Base-by-base conservation (phyloP, 2,797 vertebrate species). In the Sorex maritimensis region DNA sequence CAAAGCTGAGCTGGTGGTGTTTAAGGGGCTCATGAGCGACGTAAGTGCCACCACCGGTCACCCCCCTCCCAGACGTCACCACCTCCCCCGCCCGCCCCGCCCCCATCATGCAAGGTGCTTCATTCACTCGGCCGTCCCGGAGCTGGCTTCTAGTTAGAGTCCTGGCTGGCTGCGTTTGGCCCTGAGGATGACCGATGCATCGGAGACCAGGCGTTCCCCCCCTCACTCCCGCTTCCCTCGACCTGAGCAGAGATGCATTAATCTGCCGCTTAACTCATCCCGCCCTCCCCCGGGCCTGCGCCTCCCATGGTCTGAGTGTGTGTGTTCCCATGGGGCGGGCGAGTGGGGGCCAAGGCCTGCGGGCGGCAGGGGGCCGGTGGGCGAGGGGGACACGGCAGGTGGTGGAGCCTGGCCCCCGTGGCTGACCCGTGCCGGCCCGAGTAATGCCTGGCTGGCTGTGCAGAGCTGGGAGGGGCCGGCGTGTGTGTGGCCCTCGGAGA, bases 1-100 rank as follows among this genome's bases (percentile, higher is more conserved):
- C 95, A 99, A 99, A 97, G 98, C 99, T 0, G 99, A 99, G 90
- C 98, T 99, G 13, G 99, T 99, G 96, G 99, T 99, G 96, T 99
- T 99, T 98, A 99, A 99, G 98, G 99, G 99, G 96, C 98, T 99
- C 95, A 99, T 99, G 99, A 99, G 98, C 95, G 99, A 99, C 44
- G 99, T 99, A 98, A 99, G 99, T 99, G 97, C 96, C 5, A 93
- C 95, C 8, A 93, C 95, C 8, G 55, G 71, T 44, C 0, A 6
- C 73, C 4, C 58, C 58, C 75, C 49, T 17, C 19, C 79, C 85
- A 72, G 87, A 93, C 15, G 6, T 58, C 88, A 24, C 34, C 77
- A 58, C 19, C 58, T 61, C 21, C 19, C 58, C 58, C 19, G 68
- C 38, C 38, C 21, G 67, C 21, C 86, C 55, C 38, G 87, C 88